Percentiles rank a stretch among this genome's conserved stretches.
These are phyloP conservation scores for Drosophila ironensis DNA, from an alignment of 1,140 invertebrate species.

Conservation along the genomic window DNA sequence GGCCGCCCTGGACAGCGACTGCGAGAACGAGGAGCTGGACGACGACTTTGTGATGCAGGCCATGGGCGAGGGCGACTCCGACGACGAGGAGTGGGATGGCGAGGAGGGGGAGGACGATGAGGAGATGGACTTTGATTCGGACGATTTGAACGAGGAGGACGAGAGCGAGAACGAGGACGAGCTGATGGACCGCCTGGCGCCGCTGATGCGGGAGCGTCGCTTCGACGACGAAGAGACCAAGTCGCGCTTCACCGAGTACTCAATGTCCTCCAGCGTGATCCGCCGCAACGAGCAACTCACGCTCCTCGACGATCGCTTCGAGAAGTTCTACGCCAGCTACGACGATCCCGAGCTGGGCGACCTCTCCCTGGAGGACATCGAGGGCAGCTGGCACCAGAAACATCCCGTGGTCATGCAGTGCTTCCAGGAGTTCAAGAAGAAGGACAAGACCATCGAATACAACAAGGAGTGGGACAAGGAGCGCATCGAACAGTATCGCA, in stretches of 20 bases:
- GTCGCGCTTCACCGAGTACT: constrained; percentile 96
- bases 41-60: constrained; percentile 95
- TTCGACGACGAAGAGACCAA: constrained; percentile 90
- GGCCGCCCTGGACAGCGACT: constrained; percentile 96
- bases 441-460: constrained; percentile 85
- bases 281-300: constrained; percentile 91
- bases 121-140: constrained; percentile 78
- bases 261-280: constrained; percentile 96
- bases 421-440: constrained; percentile 85
- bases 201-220: constrained; percentile 83
- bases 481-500: constrained; percentile 83
- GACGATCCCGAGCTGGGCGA: constrained; percentile 95
- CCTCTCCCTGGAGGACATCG: constrained; percentile 94
- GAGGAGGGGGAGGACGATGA: constrained; percentile 79
- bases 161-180: constrained; percentile 83
- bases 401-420: constrained; percentile 87
- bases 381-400: constrained; percentile 88
- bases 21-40: constrained; percentile 92
- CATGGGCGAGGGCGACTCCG: constrained; percentile 84
- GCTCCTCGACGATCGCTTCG: constrained; percentile 95
- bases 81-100: constrained; percentile 83
- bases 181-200: constrained; percentile 83
- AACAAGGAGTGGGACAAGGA: constrained; percentile 87
- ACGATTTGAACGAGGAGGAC: constrained; percentile 82
- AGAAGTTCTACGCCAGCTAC: constrained; percentile 93